Conservation (phyloP, 2,113 vertebrate genomes). For the Cranoglanis bouderius region DNA sequence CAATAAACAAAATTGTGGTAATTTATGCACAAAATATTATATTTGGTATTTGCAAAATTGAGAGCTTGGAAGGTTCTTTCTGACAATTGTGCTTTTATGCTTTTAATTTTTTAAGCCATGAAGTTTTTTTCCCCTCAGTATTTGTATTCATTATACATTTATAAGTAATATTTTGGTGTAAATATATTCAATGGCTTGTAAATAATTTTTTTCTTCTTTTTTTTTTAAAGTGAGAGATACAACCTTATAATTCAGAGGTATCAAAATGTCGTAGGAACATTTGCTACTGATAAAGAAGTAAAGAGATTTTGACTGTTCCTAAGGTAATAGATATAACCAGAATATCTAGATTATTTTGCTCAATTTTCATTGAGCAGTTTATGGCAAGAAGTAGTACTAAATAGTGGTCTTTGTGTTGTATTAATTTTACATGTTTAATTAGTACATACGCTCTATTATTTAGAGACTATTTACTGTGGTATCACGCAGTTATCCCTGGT, state of each 20-base stretch:
- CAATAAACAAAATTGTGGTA: not conserved
- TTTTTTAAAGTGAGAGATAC: not conserved
- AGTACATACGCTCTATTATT: not conserved
- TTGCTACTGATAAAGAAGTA: not conserved
- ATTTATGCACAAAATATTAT: constrained; percentile 1
- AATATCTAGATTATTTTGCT: not conserved
- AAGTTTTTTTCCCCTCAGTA: not conserved
- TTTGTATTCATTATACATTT: not conserved
- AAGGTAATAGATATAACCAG: not conserved
- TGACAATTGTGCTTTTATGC: not conserved
- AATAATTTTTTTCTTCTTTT: too few species aligned
- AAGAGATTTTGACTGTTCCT: not conserved
- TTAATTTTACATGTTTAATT: not conserved
- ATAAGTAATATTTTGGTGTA: not conserved
- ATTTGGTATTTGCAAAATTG: not conserved
- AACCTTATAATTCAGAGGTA: not conserved
- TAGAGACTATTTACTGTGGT: not conserved
- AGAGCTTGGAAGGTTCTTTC: not conserved
- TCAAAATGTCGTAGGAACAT: not conserved
- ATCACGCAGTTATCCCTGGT: not conserved
- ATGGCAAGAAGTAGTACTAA: not conserved
- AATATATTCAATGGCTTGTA: not conserved
- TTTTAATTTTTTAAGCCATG: not conserved
- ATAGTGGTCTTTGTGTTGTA: not conserved
- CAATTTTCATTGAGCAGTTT: not conserved